Conservation (phyloP, 2,888 invertebrate species). For the Formica aserva region DNA sequence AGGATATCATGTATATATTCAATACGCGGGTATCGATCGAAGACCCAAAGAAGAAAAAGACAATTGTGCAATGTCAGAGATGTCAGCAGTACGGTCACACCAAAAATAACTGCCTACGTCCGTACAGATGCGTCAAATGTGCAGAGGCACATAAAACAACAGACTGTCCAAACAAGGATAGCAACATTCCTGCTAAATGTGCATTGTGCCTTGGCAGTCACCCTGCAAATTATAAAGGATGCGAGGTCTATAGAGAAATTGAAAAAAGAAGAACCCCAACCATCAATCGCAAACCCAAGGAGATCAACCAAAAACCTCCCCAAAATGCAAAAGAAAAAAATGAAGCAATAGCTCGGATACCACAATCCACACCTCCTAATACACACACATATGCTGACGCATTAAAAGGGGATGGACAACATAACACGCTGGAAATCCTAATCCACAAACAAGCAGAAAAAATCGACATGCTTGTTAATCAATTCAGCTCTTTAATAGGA, state of each 20-base stretch:
- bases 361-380: too few species aligned
- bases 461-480: too few species aligned
- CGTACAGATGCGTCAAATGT: background rate
- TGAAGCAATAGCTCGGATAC: too few species aligned
- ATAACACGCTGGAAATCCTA: too few species aligned
- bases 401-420: too few species aligned
- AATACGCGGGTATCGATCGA: background rate
- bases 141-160: background rate
- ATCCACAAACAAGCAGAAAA: too few species aligned
- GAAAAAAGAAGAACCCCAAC: background rate
- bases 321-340: too few species aligned
- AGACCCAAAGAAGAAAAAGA: background rate
- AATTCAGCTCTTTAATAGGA: too few species aligned
- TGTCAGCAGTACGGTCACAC: background rate
- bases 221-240: background rate
- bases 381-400: too few species aligned
- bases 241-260: background rate
- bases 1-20: background rate
- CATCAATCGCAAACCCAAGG: too few species aligned
- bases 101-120: background rate
- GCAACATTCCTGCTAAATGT: background rate
- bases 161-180: background rate
- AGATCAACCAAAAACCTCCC: too few species aligned
- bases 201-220: background rate
- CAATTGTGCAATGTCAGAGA: background rate